Percentiles rank a stretch among this genome's conserved stretches.
phyloP scores from a whole-genome alignment of 2,113 vertebrate genomes.

The Prunella himalayana region DNA sequence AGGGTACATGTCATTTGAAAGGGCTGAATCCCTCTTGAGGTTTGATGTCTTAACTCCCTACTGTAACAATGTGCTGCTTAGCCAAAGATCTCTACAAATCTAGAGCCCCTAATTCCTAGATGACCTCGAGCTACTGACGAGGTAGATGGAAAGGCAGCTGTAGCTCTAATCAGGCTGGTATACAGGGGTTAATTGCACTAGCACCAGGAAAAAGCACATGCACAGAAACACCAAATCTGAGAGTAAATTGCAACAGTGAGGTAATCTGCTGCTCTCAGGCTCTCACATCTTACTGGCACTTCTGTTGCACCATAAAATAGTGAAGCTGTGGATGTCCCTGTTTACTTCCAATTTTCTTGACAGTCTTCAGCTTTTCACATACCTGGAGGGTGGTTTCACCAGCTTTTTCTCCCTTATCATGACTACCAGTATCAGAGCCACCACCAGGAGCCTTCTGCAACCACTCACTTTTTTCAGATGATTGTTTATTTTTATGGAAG shows the following conservation, averaged over 20 bases:
- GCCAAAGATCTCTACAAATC: constrained; percentile 36
- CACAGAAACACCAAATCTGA: constrained; percentile 4
- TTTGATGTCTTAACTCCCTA: constrained; percentile 50
- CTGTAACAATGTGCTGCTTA: constrained; percentile 20
- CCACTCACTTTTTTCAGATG: not conserved
- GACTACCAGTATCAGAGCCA: not conserved
- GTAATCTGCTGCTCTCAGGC: not conserved
- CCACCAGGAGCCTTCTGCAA: not conserved
- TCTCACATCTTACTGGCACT: constrained; percentile 31
- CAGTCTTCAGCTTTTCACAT: not conserved
- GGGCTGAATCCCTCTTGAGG: constrained; percentile 8
- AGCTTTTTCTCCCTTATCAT: not conserved
- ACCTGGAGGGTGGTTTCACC: not conserved
- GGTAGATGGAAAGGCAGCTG: not conserved
- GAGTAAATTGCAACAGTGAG: constrained; percentile 9
- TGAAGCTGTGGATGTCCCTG: not conserved
- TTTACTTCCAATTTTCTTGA: constrained; percentile 5
- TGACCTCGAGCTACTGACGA: constrained; percentile 3
- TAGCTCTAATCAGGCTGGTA: not conserved
- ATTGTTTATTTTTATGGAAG: not conserved
- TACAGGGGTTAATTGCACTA: constrained; percentile 35
- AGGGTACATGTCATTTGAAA: constrained; percentile 43
- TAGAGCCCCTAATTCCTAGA: constrained; percentile 47
- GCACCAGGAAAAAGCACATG: not conserved
- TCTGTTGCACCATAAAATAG: not conserved